Conservation (phyloP, 2,113 vertebrate genomes). For the Naja naja region DNA sequence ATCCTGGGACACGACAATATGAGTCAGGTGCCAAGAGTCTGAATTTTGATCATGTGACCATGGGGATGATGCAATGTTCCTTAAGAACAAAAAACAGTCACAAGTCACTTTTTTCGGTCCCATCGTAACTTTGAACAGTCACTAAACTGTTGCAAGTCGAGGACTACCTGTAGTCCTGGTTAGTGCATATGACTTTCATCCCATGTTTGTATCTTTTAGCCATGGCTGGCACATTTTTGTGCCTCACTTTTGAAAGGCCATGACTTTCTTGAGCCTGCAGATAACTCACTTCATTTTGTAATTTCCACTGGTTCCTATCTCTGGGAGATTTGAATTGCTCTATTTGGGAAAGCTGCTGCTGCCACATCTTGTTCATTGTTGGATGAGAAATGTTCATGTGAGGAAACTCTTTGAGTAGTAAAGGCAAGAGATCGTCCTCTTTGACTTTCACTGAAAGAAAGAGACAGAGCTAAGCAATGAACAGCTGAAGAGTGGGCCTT, state of each 20-base stretch:
- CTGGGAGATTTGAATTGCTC: constrained; percentile 71
- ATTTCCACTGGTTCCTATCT: constrained; percentile 66
- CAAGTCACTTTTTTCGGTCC: background rate
- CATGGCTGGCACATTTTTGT: background rate
- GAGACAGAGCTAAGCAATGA: constrained; percentile 35
- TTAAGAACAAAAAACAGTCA: background rate
- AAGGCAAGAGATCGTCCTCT: constrained; percentile 81
- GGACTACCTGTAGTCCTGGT: background rate
- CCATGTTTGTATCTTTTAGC: background rate
- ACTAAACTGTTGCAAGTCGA: background rate
- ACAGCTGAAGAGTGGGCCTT: background rate
- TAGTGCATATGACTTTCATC: background rate
- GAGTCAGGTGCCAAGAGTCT: background rate
- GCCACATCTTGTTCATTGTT: constrained; percentile 84
- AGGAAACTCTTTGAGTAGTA: constrained; percentile 86
- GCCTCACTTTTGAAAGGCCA: background rate
- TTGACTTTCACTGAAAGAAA: constrained; percentile 74
- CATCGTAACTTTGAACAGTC: background rate
- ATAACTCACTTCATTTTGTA: constrained; percentile 77
- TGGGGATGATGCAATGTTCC: background rate
- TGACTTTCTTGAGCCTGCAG: background rate
- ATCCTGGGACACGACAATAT: background rate
- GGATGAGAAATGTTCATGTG: constrained; percentile 80
- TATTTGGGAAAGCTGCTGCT: constrained; percentile 82
- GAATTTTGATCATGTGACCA: background rate